Percentiles rank a stretch among this genome's conserved stretches.
These are phyloP conservation scores for Drosophila greeni DNA, from an alignment of 2,888 invertebrate species.

Conservation along the genomic window DNA sequence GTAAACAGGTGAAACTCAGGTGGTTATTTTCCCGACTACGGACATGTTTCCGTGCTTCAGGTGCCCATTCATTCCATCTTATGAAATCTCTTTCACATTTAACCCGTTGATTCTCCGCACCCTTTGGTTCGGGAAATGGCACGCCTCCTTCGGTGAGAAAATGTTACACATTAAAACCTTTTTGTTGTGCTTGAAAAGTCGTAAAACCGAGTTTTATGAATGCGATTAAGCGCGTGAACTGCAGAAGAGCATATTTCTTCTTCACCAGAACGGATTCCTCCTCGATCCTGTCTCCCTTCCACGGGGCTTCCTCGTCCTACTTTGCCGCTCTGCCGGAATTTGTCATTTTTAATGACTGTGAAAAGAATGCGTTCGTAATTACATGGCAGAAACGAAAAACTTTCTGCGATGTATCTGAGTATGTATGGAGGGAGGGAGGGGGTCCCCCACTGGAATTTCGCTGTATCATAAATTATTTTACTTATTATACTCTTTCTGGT, in stretches of 20 bases:
- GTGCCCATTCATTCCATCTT: constrained; percentile 61
- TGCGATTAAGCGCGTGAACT: constrained; percentile 72
- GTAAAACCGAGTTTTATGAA: constrained; percentile 72
- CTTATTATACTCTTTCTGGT: constrained; percentile 45
- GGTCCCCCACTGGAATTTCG: constrained; percentile 45
- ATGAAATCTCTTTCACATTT: constrained; percentile 61
- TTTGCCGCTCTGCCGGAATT: constrained; percentile 67
- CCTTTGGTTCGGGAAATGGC: constrained; percentile 11
- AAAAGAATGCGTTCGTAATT: constrained; percentile 71
- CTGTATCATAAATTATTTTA: constrained; percentile 63
- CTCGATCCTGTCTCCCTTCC: constrained; percentile 16
- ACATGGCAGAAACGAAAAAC: constrained; percentile 53
- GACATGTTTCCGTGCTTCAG: constrained; percentile 4
- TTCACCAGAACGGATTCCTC: constrained; percentile 23
- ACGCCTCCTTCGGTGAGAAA: constrained; percentile 27
- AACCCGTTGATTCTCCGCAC: constrained; percentile 29
- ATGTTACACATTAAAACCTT: constrained; percentile 58
- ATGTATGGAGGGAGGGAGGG: not conserved
- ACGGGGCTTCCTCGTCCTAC: constrained; percentile 44
- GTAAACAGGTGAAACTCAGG: constrained; percentile 24
- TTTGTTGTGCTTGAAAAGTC: constrained; percentile 63
- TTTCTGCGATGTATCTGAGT: constrained; percentile 37
- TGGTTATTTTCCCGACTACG: not conserved
- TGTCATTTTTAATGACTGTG: constrained; percentile 71
- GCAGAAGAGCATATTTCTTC: constrained; percentile 67